phyloP scores from a whole-genome alignment of 1,140 invertebrate genomes.

The Mamestra configurata region DNA sequence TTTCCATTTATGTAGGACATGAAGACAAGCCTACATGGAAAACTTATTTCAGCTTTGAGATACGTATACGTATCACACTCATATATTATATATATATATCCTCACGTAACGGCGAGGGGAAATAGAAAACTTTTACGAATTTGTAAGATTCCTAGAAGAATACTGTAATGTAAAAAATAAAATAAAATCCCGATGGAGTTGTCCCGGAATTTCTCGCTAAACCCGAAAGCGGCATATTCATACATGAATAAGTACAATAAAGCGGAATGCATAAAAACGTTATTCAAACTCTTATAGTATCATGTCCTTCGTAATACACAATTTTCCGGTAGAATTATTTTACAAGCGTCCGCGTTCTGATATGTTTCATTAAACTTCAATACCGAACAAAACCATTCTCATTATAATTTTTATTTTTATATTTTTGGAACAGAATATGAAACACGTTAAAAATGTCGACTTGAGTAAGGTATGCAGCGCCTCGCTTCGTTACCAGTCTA shows the following conservation, averaged over 20 bases:
- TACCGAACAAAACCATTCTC: not conserved
- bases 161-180: slow-evolving; percentile 15
- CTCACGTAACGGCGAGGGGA: not conserved
- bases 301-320: slow-evolving; percentile 24
- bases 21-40: slow-evolving; percentile 12
- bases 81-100: too few species aligned
- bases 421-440: not conserved
- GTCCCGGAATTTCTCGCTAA: not conserved
- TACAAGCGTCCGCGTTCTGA: slow-evolving; percentile 17
- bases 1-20: slow-evolving; percentile 44
- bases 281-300: slow-evolving; percentile 25
- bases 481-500: slow-evolving; percentile 4
- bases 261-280: slow-evolving; percentile 25
- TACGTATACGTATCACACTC: not conserved
- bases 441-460: not conserved
- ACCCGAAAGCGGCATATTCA: not conserved
- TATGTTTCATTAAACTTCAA: slow-evolving; percentile 29
- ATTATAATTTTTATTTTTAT: not conserved
- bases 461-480: not conserved
- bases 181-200: slow-evolving; percentile 7
- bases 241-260: slow-evolving; percentile 11
- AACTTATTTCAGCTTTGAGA: not conserved
- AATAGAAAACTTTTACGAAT: slow-evolving; percentile 9
- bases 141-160: slow-evolving; percentile 1
- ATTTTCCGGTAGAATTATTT: slow-evolving; percentile 36